Evolutionary conservation across 1,140 invertebrate genomes (phyloP).

Genomic region (Brachionus calyciflorus): DNA sequence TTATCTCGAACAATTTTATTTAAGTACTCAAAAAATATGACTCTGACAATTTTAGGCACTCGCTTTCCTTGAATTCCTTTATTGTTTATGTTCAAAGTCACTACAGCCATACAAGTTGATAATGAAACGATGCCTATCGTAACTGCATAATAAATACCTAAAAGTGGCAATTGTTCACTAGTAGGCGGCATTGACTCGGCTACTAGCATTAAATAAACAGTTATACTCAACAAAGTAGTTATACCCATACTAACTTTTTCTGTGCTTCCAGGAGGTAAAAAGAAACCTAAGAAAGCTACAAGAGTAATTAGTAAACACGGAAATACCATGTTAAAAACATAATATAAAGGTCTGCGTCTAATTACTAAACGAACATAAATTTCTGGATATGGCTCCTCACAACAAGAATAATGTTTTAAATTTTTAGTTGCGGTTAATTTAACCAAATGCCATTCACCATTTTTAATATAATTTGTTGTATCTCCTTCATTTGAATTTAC

Average conservation of each 20-base stretch:
- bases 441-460: slow-evolving; percentile 65
- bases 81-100: slow-evolving; percentile 77
- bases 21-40: slow-evolving; percentile 66
- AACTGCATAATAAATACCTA: slow-evolving; percentile 68
- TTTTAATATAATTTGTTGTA: slow-evolving; percentile 45
- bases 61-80: slow-evolving; percentile 74
- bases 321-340: slow-evolving; percentile 78
- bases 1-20: slow-evolving; percentile 63
- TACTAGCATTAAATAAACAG: slow-evolving; percentile 60
- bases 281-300: slow-evolving; percentile 78
- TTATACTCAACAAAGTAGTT: slow-evolving; percentile 58
- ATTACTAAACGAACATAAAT: slow-evolving; percentile 63
- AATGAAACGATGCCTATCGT: slow-evolving; percentile 85
- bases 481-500: slow-evolving; percentile 55
- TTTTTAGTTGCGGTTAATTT: slow-evolving; percentile 71
- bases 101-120: slow-evolving; percentile 75
- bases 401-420: slow-evolving; percentile 71
- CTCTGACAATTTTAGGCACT: slow-evolving; percentile 70
- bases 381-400: slow-evolving; percentile 59
- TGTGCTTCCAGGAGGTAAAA: slow-evolving; percentile 80
- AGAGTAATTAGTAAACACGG: slow-evolving; percentile 78
- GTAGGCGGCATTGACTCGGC: slow-evolving; percentile 59
- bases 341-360: slow-evolving; percentile 72
- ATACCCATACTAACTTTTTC: slow-evolving; percentile 60
- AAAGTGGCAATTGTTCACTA: slow-evolving; percentile 55